phyloP scores from a whole-genome alignment of 2,888 invertebrate species.

The Trichogramma evanescens region DNA sequence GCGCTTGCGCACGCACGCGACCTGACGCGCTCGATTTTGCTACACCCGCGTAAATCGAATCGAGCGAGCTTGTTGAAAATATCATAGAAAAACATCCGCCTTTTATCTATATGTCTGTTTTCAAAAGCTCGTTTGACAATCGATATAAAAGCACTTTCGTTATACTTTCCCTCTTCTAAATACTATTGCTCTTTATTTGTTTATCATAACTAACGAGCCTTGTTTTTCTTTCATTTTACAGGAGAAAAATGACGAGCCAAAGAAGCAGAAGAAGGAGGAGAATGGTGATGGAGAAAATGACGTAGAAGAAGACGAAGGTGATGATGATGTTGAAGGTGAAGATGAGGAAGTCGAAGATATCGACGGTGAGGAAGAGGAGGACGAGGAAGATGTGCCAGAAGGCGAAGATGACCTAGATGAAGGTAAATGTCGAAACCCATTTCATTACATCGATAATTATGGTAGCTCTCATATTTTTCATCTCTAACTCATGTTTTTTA shows the following conservation, averaged over 20 bases:
- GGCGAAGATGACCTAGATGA: conserved; percentile 50
- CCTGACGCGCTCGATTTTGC: no score
- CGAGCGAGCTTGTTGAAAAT: no score
- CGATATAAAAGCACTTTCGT: no score
- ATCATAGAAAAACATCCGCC: no score
- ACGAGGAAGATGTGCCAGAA: conserved; percentile 61
- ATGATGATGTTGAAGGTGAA: conserved; percentile 57
- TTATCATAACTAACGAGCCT: conserved; percentile 10
- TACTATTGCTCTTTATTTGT: background rate
- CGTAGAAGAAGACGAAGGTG: conserved; percentile 54
- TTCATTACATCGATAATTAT: background rate
- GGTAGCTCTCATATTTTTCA: background rate
- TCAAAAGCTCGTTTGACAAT: no score
- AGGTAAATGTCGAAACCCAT: conserved; percentile 32
- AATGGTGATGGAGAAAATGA: conserved; percentile 64
- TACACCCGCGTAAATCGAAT: no score
- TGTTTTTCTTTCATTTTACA: conserved; percentile 33
- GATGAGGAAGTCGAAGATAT: conserved; percentile 61
- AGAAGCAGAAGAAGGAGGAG: conserved; percentile 75
- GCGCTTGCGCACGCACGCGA: no score
- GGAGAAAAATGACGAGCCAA: conserved; percentile 69
- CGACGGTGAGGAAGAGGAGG: conserved; percentile 59
- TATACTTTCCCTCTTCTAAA: no score
- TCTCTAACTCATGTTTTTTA: background rate
- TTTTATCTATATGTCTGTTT: no score